A percentile compares a stretch with the other conserved stretches of the same genome.
Conservation (phyloP, 2,797 vertebrate species). For the Margarornis squamiger region DNA sequence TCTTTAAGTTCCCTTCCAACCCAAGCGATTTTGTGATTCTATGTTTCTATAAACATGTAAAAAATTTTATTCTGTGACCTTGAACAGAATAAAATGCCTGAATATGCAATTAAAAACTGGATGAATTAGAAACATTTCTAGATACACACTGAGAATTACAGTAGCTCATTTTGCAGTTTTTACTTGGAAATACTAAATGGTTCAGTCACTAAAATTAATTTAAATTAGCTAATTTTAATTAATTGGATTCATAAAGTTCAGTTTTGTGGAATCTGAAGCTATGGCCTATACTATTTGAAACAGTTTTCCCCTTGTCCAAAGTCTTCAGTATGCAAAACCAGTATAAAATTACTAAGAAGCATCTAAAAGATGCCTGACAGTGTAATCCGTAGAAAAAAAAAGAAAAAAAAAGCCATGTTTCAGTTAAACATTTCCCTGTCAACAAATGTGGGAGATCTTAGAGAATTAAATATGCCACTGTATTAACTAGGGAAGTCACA, state of each 20-base stretch:
- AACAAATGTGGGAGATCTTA: neutral
- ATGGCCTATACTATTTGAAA: neutral
- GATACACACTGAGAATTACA: neutral
- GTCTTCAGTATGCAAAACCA: neutral
- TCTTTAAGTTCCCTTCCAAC: neutral
- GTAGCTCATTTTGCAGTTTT: neutral
- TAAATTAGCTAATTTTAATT: neutral
- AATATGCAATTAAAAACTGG: neutral
- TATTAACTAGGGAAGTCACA: neutral
- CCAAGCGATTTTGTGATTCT: neutral
- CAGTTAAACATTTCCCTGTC: neutral
- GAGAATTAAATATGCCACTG: slow-evolving; percentile 18
- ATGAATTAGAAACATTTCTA: neutral
- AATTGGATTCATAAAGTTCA: neutral
- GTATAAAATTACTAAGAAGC: neutral
- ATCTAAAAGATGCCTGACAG: neutral
- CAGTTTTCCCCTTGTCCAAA: neutral
- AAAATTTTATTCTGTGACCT: neutral
- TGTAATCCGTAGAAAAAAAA: neutral
- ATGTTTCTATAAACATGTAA: neutral
- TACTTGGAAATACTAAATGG: neutral
- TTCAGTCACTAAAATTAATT: neutral
- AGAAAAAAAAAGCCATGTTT: neutral
- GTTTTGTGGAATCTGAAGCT: neutral
- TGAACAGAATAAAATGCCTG: neutral